Percentiles rank a stretch among this genome's conserved stretches.
Evolutionary conservation across 2,888 invertebrate genomes (phyloP).

Genomic region (Macaria notata): DNA sequence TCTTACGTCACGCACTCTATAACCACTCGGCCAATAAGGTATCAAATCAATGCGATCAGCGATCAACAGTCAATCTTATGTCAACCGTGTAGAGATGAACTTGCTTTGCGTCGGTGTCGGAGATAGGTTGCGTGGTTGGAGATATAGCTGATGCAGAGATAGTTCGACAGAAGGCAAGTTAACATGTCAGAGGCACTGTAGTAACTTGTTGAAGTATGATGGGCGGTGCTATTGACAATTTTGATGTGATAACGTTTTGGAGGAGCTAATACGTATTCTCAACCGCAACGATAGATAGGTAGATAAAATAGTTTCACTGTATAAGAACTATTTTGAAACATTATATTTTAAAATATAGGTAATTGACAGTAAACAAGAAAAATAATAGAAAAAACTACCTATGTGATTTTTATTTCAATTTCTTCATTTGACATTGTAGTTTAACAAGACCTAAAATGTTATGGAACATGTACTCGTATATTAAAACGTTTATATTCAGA

Average conservation of each 20-base stretch:
- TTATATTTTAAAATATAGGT: no score
- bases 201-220: conserved; percentile 65
- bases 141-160: conserved; percentile 60
- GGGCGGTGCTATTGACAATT: conserved; percentile 63
- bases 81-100: conserved; percentile 50
- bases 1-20: conserved; percentile 80
- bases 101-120: conserved; percentile 35
- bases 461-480: no score
- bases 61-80: conserved; percentile 54
- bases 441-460: no score
- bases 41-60: conserved; percentile 54
- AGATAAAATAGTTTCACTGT: no score
- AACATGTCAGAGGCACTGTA: conserved; percentile 76
- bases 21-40: conserved; percentile 52
- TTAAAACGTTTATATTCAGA: no score
- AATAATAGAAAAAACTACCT: no score
- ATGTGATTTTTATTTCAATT: no score
- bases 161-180: conserved; percentile 80
- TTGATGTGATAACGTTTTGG: conserved; percentile 21
- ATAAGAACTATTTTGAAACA: not conserved
- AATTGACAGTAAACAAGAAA: no score
- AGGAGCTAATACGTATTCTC: not conserved
- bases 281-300: not conserved
- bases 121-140: conserved; percentile 38
- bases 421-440: no score